Evolutionary conservation across 2,113 vertebrate genomes (phyloP), one percentile per base, ranked within the genome.

Genomic region (Eidolon helvum): DNA sequence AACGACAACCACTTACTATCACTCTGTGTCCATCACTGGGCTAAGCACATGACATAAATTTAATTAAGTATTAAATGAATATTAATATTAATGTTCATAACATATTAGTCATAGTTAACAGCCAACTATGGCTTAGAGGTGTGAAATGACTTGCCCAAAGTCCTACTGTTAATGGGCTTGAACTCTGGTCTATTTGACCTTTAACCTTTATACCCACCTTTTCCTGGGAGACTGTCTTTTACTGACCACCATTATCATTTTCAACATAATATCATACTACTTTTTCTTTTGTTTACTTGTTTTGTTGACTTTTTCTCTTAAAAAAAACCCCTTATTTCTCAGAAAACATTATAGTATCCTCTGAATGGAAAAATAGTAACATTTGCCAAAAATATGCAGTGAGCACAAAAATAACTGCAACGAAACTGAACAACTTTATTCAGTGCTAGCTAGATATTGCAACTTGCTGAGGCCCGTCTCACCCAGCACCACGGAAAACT

Each of bases 201-300:
- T 71, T 11, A 65, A 80, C 7, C 1, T 9, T 26, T 28, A 33
- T 5, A 57, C 28, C 7, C 75, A 33, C 14, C 24, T 45, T 14
- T 35, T 69, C 28, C 77, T 28, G 28, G 65, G 33, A 77, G 14
- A 43, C 75, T 28, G 8, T 45, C 78, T 85, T 94, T 53, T 33
- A 15, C 35, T 59, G 33, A 66, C 19, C 16, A 35, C 15, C 19
- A 59, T 38, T 28, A 45, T 48, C 16, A 72, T 71, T 77, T 66
- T 3, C 38, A 82, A 59, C 16, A 66, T 61, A 48, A 48, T 38
- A 48, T 77, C 59, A 30, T 59, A 63, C 10, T 38, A 43, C 30
- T n/a, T 65, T 80, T 80, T 63, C n/a, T 88, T 35, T 66, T 87
- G 4, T 79, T 92, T 82, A 78, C 79, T 84, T 80, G 90, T 94